Base-by-base conservation (phyloP, 2,113 vertebrate species). In the Coregonus clupeaformis region DNA sequence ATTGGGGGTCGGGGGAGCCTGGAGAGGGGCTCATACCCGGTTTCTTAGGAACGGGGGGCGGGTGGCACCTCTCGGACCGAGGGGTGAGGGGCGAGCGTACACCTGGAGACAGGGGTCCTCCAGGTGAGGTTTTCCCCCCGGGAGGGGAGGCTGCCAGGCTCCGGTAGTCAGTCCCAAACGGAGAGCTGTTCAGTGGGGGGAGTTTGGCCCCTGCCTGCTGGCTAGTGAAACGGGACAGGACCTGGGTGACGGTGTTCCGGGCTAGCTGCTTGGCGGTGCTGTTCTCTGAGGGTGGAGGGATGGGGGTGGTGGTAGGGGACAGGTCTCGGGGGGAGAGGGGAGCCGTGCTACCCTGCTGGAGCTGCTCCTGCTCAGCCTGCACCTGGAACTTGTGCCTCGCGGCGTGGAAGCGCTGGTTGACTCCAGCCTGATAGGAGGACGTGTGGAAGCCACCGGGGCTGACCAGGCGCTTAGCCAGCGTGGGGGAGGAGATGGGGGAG, bases 231-330 rank as follows among this genome's bases (percentile, higher is more conserved):
- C 98, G 91, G 68, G 97, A 99, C 73, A 99, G 94, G 87, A 98
- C 98, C 94, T 99, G 98, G 11, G 97, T 99, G 88, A 99, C 98
- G 0, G 98, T 99, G 89, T 97, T 97, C 62, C 98, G 97, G 6
- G 98, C 98, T 80, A 97, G 86, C 91, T 99, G 97, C 91, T 98
- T 99, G 74, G 96, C 97, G 6, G 90, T 69, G 80, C 77, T 90
- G 91, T 96, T 96, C 80, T 99, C 97, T 1, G 92, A 87, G n/a
- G 89, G 89, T 32, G 89, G 80, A 36, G 91, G 84, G 29, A 82
- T 62, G 60, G 81, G 83, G 30, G 86, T 73, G 59, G 97, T 91
- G 29, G 96, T 97, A 0, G 97, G 98, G 1, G 98, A 98, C 75
- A 98, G 88, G 68, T 98, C 97, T 77, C 96, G 90, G 1, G 98